Base-by-base conservation (phyloP, 53 echinoderm and acorn worm genomes). In the Actinopyga echinites region DNA sequence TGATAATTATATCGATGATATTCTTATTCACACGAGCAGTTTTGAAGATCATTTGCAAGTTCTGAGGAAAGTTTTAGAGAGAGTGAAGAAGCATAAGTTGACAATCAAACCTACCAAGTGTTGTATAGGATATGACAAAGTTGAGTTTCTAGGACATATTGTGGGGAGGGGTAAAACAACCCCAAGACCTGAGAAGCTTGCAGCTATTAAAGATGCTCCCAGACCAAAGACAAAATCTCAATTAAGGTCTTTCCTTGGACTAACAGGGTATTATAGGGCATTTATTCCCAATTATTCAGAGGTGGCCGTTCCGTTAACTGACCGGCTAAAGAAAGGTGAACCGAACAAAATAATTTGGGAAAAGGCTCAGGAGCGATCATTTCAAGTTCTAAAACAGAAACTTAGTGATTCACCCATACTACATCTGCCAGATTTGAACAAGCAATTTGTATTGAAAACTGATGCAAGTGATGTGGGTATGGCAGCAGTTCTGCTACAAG, bases 401-500 rank as follows among this genome's bases (percentile, higher is more conserved):
- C 35, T 88, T 21, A 63, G 28, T 6, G 54, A 25, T 77, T 61
- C 78, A 21, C 84, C 88, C 21, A 65, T 88, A 29, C 67, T 86
- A 22, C 80, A 83, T 24, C 61, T 89, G 29, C 84, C 89, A 9
- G 85, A 89, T 56, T 26, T 79, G 0, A 35, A 38, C 28, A 62
- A 68, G 26, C 36, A 55, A 17, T 84, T 84, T 30, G 23, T 89
- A 1, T 71, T 90, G 0, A 28, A 83, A 23, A 86, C 82, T 8
- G 86, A 89, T 73, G 89, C 90, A 12, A 80, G 62, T 2, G 81
- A 86, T 12, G 74, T 52, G 28, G 85, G 85, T 24, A 71, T 89
- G 28, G 89, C 85, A 32, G 89, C 89, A n/a, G 89, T 89, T 2
- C 59, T 90, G 12, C 28, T 90, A 38, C 90, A 90, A 56, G 61